These are phyloP conservation scores for Pelochelys cantorii DNA, from an alignment of 2,797 vertebrate species.

Conservation along the genomic window DNA sequence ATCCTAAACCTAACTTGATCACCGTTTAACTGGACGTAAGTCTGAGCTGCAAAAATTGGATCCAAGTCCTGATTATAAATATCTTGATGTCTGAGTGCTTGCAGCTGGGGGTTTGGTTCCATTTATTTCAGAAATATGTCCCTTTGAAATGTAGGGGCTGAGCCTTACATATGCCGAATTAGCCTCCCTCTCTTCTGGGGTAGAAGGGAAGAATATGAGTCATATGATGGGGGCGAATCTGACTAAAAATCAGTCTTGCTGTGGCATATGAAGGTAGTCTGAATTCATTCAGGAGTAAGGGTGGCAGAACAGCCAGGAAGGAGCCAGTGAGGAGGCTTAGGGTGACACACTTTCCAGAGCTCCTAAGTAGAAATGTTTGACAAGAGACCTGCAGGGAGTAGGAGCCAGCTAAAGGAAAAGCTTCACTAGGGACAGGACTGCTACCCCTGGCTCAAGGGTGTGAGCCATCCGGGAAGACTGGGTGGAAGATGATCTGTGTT, in stretches of 20 bases:
- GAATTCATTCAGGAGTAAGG: background rate
- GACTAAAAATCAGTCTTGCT: background rate
- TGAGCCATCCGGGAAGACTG: background rate
- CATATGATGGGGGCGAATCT: fast-evolving
- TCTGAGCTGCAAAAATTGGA: background rate
- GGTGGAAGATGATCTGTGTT: background rate
- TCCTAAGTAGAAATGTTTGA: background rate
- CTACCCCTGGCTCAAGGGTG: background rate
- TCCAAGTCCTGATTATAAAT: background rate
- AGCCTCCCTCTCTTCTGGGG: fast-evolving
- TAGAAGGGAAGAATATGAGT: background rate
- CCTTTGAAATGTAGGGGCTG: background rate
- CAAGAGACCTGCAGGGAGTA: background rate
- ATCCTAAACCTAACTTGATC: background rate
- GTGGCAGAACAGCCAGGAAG: background rate
- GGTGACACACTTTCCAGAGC: background rate
- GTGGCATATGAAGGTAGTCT: background rate
- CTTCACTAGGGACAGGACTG: background rate
- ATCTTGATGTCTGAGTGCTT: background rate
- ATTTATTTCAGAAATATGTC: background rate
- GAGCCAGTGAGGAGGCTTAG: background rate
- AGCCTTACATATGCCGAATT: background rate
- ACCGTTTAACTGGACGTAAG: background rate
- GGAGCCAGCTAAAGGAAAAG: background rate
- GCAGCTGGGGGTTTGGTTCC: background rate